Evolutionary conservation across 2,888 invertebrate genomes (phyloP), one percentile per base, ranked within the genome.

Genomic region (Thereva unica): DNA sequence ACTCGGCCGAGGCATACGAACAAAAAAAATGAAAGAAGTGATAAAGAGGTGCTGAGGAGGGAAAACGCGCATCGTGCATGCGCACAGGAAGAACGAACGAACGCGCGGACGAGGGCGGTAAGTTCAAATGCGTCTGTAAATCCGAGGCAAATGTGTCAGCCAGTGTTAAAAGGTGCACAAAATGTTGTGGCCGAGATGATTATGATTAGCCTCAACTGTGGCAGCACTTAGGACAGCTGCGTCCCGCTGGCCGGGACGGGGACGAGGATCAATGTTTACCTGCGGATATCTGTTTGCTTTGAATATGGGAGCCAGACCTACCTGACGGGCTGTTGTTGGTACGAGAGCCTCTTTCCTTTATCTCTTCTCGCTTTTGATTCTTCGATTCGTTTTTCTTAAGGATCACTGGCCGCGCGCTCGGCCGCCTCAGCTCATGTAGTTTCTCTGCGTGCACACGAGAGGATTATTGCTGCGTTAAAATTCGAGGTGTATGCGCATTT

Each of bases 281-380:
- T 61, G 61, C 50, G 61, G 61, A 61, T 61, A 40, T 61, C 49
- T 61, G 61, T 61, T 61, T 61, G 50, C 61, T 61, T 61, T 41
- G 41, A 50, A 23, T 7, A 40, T 50, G 40, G 34, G 41, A 34
- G 23, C 50, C 7, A n/a, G 38, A 49, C 50, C 50, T 49, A 50
- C 50, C 40, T 49, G 50, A 9, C 40, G 49, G 50, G 44, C 47
- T 6, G 61, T 10, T 41, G 34, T 50, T 6, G 41, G 35, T 50
- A 6, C 41, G 50, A 23, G 23, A 23, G 23, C 23, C 23, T 23
- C 23, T 23, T 23, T 23, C 23, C 23, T 23, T 23, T 23, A 23
- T 23, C 23, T 23, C 23, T 23, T 23, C n/a, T n/a, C 23, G 23
- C 23, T 23, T 23, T 23, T 23, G 23, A 23, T 23, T n/a, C 1